Percentiles rank a stretch among this genome's conserved stretches.
Evolutionary conservation across 2,113 vertebrate species (phyloP).

Genomic region (Lampris incognitus): DNA sequence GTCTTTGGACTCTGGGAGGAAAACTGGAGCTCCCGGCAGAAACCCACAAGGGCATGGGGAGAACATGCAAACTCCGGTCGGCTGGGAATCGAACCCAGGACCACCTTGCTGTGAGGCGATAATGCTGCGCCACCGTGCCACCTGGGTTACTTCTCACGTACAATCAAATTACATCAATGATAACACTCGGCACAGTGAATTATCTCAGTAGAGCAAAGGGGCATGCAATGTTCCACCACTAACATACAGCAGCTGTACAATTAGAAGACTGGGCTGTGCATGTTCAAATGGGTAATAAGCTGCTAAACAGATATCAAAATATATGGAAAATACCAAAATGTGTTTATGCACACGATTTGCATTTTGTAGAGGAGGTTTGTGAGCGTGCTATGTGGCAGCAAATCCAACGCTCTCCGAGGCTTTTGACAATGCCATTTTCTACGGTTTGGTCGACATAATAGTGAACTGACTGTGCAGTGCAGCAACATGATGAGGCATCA

Average conservation of each 20-base stretch:
- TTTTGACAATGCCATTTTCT: conserved; percentile 54
- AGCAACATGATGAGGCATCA: conserved; percentile 38
- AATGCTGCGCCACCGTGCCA: too few species aligned
- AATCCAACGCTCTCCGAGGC: conserved; percentile 27
- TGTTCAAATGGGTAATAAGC: neutral
- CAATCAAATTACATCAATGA: too few species aligned
- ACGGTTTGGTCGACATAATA: conserved; percentile 49
- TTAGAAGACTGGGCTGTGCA: conserved; percentile 3
- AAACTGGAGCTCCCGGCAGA: too few species aligned
- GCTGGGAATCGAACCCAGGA: too few species aligned
- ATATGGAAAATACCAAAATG: conserved; percentile 33
- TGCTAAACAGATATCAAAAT: conserved; percentile 37
- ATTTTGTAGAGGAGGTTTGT: conserved; percentile 8
- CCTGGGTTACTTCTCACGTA: too few species aligned
- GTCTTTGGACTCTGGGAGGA: too few species aligned
- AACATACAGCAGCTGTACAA: conserved; percentile 18
- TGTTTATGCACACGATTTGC: conserved; percentile 26
- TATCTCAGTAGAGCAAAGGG: conserved; percentile 7
- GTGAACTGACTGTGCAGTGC: conserved; percentile 42
- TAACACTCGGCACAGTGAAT: neutral
- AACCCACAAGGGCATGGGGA: too few species aligned
- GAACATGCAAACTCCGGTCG: too few species aligned
- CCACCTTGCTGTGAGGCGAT: too few species aligned
- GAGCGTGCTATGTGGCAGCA: conserved; percentile 5
- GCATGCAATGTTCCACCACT: neutral